These are phyloP conservation scores for Kryptolebias ocellatus DNA, from an alignment of 2,797 vertebrate genomes.

Conservation along the genomic window DNA sequence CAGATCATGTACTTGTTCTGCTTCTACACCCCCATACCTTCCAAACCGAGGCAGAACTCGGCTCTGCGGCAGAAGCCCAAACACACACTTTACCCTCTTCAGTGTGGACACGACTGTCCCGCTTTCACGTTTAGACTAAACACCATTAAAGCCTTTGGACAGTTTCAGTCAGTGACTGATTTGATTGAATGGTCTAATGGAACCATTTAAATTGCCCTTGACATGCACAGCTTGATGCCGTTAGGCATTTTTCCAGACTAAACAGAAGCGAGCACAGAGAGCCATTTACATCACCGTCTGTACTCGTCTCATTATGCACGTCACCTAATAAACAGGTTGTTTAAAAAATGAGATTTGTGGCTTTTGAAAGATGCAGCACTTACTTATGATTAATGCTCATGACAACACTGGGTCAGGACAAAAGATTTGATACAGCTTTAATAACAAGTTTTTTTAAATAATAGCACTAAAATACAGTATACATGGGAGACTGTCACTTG, in stretches of 20 bases:
- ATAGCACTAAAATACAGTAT: too few species aligned
- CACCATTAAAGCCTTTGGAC: conserved; percentile 54
- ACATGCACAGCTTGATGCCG: conserved; percentile 16
- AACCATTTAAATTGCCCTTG: conserved; percentile 35
- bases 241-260: conserved; percentile 56
- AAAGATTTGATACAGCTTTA: too few species aligned
- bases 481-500: too few species aligned
- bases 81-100: conserved; percentile 3
- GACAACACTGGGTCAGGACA: too few species aligned
- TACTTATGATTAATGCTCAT: too few species aligned
- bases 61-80: conserved; percentile 30
- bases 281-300: conserved; percentile 16
- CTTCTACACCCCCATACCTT: conserved; percentile 55
- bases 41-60: conserved; percentile 36
- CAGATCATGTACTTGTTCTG: conserved; percentile 64
- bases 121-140: conserved; percentile 40
- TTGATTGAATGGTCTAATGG: conserved; percentile 53
- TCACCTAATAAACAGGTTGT: conserved; percentile 22
- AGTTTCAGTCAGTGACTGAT: conserved; percentile 29
- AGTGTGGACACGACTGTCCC: conserved; percentile 13
- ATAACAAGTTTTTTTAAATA: too few species aligned
- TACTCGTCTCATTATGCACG: conserved; percentile 8
- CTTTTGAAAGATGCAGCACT: too few species aligned
- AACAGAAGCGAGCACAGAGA: conserved; percentile 3
- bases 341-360: too few species aligned